Percentiles rank a stretch among this genome's conserved stretches.
Evolutionary conservation across 2,797 vertebrate species (phyloP).

Genomic region (Microcaecilia unicolor): DNA sequence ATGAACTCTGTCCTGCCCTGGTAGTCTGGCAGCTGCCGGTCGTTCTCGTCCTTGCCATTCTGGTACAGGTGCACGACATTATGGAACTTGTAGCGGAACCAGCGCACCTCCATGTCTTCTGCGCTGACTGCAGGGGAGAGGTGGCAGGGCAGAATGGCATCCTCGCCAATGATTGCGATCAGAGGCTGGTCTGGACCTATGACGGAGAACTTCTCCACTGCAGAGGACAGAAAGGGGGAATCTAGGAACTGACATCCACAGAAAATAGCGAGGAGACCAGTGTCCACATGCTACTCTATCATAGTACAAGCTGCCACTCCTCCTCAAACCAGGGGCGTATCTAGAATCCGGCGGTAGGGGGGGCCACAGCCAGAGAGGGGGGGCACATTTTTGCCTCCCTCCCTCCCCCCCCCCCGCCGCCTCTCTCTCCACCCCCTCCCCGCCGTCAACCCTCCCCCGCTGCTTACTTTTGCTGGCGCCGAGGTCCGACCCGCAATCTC

Average conservation of each 20-base stretch:
- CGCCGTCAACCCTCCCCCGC: no score
- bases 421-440: no score
- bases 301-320: no score
- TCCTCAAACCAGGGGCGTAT: no score
- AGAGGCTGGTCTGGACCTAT: slow-evolving; percentile 9
- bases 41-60: background rate
- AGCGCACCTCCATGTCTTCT: slow-evolving; percentile 26
- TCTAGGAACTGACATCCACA: background rate
- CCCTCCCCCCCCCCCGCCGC: no score
- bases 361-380: no score
- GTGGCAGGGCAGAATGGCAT: slow-evolving; percentile 21
- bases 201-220: slow-evolving; percentile 14
- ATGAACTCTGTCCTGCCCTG: slow-evolving; percentile 15
- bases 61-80: slow-evolving; percentile 20
- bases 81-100: background rate
- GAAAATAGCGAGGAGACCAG: background rate
- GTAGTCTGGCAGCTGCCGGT: slow-evolving; percentile 12
- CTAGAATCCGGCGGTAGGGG: no score
- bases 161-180: slow-evolving; percentile 6
- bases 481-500: no score
- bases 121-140: background rate
- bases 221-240: background rate
- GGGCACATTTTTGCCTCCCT: no score
- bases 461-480: no score
- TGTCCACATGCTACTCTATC: no score